These are phyloP conservation scores for Gryon sp. DNA, from an alignment of 1,140 invertebrate genomes.

Conservation along the genomic window DNA sequence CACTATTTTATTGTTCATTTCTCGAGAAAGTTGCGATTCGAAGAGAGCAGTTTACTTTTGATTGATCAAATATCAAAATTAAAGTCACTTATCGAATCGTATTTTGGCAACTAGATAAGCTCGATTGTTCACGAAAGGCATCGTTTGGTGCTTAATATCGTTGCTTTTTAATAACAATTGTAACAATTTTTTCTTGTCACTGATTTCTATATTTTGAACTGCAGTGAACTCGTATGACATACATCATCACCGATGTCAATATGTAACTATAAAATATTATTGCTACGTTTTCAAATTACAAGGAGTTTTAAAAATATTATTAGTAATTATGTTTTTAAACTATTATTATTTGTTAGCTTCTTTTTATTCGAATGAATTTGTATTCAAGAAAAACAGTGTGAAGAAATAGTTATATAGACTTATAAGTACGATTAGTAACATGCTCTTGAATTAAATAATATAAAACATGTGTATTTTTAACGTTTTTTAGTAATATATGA, in stretches of 20 bases:
- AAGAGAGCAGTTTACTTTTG: slow-evolving; percentile 23
- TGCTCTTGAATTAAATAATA: too few relatives aligned
- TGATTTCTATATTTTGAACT: slow-evolving; percentile 35
- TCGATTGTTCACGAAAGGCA: slow-evolving; percentile 80
- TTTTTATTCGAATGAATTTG: too few relatives aligned
- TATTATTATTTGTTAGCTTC: slow-evolving; percentile 8
- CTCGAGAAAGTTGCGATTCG: slow-evolving; percentile 14
- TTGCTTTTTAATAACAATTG: slow-evolving; percentile 69
- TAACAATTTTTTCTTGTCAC: slow-evolving; percentile 72
- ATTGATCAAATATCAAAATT: slow-evolving; percentile 48
- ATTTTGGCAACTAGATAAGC: slow-evolving; percentile 78
- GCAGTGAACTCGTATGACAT: slow-evolving; percentile 48
- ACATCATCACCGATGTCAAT: slow-evolving; percentile 27
- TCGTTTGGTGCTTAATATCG: slow-evolving; percentile 77
- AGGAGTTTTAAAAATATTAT: slow-evolving; percentile 8
- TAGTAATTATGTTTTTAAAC: slow-evolving; percentile 13
- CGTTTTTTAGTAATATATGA: too few relatives aligned
- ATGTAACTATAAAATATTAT: slow-evolving; percentile 52
- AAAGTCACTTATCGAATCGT: slow-evolving; percentile 42
- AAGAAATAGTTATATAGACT: too few relatives aligned
- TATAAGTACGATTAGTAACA: too few relatives aligned
- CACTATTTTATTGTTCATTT: slow-evolving; percentile 38
- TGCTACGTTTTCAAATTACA: slow-evolving; percentile 47
- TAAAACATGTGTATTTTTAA: too few relatives aligned
- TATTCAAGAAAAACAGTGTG: too few relatives aligned